Evolutionary conservation across 2,113 vertebrate species (phyloP).

Genomic region (Pluvianellus socialis): DNA sequence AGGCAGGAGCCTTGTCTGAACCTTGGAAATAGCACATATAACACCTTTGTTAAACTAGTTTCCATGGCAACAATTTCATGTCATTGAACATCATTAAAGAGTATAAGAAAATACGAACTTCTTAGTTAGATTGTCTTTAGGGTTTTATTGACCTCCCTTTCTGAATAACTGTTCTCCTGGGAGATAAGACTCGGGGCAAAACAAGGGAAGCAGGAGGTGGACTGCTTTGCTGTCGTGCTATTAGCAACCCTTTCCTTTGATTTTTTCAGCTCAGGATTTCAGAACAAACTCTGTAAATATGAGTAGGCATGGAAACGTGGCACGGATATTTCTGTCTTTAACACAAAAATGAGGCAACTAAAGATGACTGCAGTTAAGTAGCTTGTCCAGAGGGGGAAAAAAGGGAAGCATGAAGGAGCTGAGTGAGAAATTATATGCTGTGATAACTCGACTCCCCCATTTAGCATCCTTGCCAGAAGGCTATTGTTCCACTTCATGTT

Average conservation of each 20-base stretch:
- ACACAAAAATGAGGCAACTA: slow-evolving; percentile 34
- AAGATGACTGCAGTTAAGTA: slow-evolving; percentile 12
- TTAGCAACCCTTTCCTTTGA: not conserved
- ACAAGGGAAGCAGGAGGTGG: not conserved
- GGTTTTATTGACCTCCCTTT: not conserved
- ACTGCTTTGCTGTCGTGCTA: not conserved
- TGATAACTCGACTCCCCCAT: not conserved
- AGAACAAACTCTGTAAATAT: slow-evolving; percentile 30
- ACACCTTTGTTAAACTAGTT: slow-evolving; percentile 50
- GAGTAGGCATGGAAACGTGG: slow-evolving; percentile 61
- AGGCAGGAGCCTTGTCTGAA: not conserved
- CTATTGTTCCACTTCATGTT: not conserved
- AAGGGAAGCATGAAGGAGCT: not conserved
- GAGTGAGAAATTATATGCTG: not conserved
- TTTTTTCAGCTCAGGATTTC: slow-evolving; percentile 9
- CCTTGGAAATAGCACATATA: not conserved
- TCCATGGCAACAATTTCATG: slow-evolving; percentile 54
- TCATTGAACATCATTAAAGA: slow-evolving; percentile 29
- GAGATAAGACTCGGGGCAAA: not conserved
- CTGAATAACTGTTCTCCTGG: not conserved
- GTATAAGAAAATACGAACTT: not conserved
- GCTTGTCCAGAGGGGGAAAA: not conserved
- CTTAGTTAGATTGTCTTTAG: not conserved
- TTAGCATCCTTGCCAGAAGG: not conserved
- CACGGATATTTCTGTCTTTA: slow-evolving; percentile 50